Evolutionary conservation across 2,113 vertebrate genomes (phyloP), one percentile per base, ranked within the genome.

Genomic region (Cheilinus undulatus): DNA sequence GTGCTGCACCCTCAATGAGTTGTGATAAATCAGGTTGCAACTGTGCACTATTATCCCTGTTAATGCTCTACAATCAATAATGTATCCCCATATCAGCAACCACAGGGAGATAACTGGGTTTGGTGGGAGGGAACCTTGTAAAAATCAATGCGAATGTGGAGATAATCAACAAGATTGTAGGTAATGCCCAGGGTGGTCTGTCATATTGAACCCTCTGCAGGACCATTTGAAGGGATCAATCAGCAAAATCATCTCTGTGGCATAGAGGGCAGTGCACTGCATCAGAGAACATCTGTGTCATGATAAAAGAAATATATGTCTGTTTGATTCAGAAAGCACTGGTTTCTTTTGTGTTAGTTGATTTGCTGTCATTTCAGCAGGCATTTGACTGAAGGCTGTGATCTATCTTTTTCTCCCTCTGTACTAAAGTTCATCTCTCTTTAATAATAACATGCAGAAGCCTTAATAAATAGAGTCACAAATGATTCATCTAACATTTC

Each of bases 11-110:
- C 2, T 6, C 43, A 10, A 46, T 51, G 36, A 58, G 72, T 61
- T 57, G 65, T 56, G 79, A 84, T 80, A 46, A 89, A 75, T 86
- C 64, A 77, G 73, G 30, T 36, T 42, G 72, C 71, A 79, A 72
- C 51, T 32, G 57, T 76, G 79, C 77, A 64, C 60, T 82, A 78
- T 84, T 71, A 48, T 81, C 71, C 69, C 50, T 62, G 73, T 81
- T 91, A 86, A 88, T 86, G 62, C 71, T 59, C 56, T 77, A 36
- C 23, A 20, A 87, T 92, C 89, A 83, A 86, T 90, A 86, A 60
- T 5, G 24, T 42, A 58, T 68, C 67, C 61, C 65, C 0, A 15
- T 66, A 82, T 86, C 86, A 85, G 66, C 73, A 76, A 59, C 76
- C 72, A 43, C 67, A 48, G 59, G 63, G 54, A 49, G 86, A 82